A percentile compares a stretch with the other conserved stretches of the same genome.
These are phyloP conservation scores for Rhodinocichla rosea DNA, from an alignment of 2,113 vertebrate species.

Conservation along the genomic window DNA sequence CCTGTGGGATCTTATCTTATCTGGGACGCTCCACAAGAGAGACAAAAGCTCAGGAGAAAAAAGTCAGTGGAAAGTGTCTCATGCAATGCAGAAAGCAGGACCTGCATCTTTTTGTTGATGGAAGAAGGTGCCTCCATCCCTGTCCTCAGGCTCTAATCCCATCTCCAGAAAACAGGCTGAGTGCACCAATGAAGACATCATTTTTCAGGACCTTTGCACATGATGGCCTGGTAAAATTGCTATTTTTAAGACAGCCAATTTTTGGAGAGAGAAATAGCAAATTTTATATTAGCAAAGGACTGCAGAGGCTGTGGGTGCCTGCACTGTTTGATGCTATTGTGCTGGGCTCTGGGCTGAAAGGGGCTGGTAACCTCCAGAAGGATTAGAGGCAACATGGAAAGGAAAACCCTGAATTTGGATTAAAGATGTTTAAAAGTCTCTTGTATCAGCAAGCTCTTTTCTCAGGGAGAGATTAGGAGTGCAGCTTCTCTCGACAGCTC, in stretches of 20 bases:
- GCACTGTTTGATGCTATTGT: not conserved
- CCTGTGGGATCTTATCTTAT: not conserved
- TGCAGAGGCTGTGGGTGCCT: not conserved
- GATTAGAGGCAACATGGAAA: conserved; percentile 15
- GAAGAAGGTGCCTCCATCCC: not conserved
- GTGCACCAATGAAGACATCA: not conserved
- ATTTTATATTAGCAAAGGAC: not conserved
- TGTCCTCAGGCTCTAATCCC: not conserved
- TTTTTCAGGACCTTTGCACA: not conserved
- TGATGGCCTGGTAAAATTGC: not conserved
- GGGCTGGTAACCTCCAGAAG: not conserved
- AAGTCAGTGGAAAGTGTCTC: not conserved
- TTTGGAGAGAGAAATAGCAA: not conserved
- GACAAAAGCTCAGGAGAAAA: not conserved
- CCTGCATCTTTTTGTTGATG: not conserved
- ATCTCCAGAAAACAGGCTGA: not conserved
- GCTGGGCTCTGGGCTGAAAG: not conserved
- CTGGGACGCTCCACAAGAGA: not conserved
- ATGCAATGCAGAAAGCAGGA: not conserved
- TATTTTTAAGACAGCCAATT: not conserved
- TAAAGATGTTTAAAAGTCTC: conserved; percentile 41
- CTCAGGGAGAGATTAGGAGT: conserved; percentile 37
- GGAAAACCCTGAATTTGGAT: conserved; percentile 31
- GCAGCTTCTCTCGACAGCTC: not conserved
- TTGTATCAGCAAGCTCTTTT: conserved; percentile 21